Percentiles rank a stretch among this genome's conserved stretches.
Conservation (phyloP, 2,113 vertebrate genomes). For the Ochotona princeps region DNA sequence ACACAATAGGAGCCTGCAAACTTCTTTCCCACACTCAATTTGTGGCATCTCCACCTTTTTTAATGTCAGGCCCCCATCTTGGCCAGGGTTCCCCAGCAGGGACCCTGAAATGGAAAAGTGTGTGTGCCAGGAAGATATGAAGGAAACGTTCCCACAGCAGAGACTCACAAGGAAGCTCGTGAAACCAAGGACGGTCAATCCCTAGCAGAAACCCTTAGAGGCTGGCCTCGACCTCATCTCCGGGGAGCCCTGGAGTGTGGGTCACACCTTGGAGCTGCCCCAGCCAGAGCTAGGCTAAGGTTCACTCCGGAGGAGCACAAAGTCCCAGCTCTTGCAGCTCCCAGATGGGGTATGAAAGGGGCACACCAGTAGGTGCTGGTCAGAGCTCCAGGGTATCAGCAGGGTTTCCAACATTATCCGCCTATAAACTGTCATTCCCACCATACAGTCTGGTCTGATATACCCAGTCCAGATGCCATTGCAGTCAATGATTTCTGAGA, state of each 20-base stretch:
- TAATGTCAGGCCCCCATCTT: background rate
- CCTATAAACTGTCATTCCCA: background rate
- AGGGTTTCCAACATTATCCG: background rate
- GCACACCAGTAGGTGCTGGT: rapidly evolving
- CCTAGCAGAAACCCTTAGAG: background rate
- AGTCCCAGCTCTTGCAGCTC: background rate
- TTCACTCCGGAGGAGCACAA: background rate
- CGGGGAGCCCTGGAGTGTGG: background rate
- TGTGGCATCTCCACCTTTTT: no score
- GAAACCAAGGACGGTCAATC: no score
- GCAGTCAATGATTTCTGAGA: background rate
- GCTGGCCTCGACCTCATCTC: background rate
- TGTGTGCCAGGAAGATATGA: background rate
- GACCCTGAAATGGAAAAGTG: background rate
- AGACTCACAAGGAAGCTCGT: background rate
- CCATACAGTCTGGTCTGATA: background rate
- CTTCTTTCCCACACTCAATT: background rate
- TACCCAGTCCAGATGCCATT: background rate
- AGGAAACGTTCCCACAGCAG: background rate
- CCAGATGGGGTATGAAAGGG: background rate
- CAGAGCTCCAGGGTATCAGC: rapidly evolving
- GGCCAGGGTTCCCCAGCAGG: background rate
- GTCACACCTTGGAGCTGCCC: background rate
- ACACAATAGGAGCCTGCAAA: background rate
- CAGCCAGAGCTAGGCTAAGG: background rate